Conservation (phyloP, 2,888 invertebrate species). For the Himalopsyche anomala region DNA sequence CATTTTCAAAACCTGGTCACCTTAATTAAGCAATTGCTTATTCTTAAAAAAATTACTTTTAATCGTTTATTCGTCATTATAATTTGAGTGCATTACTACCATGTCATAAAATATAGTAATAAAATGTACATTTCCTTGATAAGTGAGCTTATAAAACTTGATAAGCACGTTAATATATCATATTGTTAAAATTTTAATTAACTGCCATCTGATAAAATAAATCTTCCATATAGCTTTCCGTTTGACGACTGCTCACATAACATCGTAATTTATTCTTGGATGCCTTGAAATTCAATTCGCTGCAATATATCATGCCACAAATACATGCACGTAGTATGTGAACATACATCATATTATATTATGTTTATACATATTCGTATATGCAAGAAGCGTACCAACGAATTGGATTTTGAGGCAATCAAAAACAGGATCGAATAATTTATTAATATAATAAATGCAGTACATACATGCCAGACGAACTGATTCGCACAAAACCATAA, state of each 20-base stretch:
- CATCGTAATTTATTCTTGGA: slow-evolving; percentile 39
- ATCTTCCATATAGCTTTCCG: slow-evolving; percentile 30
- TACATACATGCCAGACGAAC: not conserved
- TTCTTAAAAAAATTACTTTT: too few species aligned
- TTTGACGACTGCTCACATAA: slow-evolving; percentile 22
- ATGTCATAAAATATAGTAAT: too few species aligned
- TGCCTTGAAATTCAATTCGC: slow-evolving; percentile 40
- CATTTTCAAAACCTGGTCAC: too few species aligned
- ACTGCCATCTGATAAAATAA: slow-evolving; percentile 34
- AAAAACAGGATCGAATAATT: slow-evolving; percentile 9
- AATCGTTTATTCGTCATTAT: too few species aligned
- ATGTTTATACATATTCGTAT: not conserved
- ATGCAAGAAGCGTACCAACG: not conserved
- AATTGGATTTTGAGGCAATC: slow-evolving; percentile 29
- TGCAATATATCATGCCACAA: slow-evolving; percentile 42
- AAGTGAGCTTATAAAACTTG: too few species aligned
- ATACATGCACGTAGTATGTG: not conserved
- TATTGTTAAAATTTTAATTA: slow-evolving; percentile 36
- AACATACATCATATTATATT: not conserved
- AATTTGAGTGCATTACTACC: too few species aligned
- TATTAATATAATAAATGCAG: slow-evolving; percentile 22
- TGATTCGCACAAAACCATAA: too few species aligned
- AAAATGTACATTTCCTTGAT: too few species aligned
- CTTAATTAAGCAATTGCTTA: too few species aligned
- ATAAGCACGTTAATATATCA: slow-evolving; percentile 19